Base-by-base conservation (phyloP, 2,888 invertebrate genomes). In the Kuschelorhynchus macadamiae region DNA sequence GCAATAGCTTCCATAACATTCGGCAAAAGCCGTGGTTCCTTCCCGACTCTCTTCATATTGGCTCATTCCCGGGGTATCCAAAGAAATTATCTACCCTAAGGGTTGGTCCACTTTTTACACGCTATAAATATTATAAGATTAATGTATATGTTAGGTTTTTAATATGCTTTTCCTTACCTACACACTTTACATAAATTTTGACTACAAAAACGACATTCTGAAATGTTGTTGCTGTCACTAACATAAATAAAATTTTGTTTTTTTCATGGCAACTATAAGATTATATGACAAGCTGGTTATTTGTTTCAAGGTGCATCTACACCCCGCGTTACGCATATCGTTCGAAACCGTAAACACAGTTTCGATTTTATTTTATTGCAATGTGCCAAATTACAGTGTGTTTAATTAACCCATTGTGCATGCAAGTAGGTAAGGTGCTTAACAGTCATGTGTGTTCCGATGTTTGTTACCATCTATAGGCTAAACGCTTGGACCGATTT, bases 1-100 rank as follows among this genome's bases (percentile, higher is more conserved):
- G 73, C 76, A 18, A 79, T 77, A n/a, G 77, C 78, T 62, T 78
- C 76, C 64, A 78, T 74, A 9, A 77, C 76, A 44, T 72, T 70
- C n/a, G 75, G 70, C 16, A 77, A 63, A 14, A 70, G 71, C 36
- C 65, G 53, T 5, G 76, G 77, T 63, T 76, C 69, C 33, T 65
- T 74, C 2, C 71, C 69, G 11, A 64, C 21, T 8, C 67, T 47
- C 57, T 71, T 73, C 69, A 75, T 71, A 21, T 41, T 74, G 49
- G 52, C 49, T 71, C 71, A 73, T 63, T 2, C 36, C 36, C 36
- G 2, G 12, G n/a, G 12, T 12, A 20, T 7, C 14, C 41, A 20
- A 25, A 25, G 36, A 36, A 36, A 36, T 36, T 36, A 12, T n/a
- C 36, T 36, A 36, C 36, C 12, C 9, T 36, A 8, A n/a, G 11